Percentiles rank a stretch among this genome's conserved stretches.
Evolutionary conservation across 2,888 invertebrate species (phyloP).

Genomic region (Drosophila pegasa): DNA sequence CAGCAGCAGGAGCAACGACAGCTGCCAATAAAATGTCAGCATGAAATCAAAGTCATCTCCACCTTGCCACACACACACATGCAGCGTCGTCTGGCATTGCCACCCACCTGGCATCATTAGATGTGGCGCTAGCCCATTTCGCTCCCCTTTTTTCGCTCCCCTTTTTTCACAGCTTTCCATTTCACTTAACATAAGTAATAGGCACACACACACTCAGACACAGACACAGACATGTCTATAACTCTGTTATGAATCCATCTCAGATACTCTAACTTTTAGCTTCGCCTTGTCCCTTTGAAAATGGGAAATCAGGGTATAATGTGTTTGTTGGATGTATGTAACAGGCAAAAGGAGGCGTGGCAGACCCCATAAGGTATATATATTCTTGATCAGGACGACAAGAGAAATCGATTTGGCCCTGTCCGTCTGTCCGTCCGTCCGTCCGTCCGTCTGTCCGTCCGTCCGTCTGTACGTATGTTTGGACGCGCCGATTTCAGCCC

Average conservation of each 20-base stretch:
- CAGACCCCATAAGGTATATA: too few relatives aligned
- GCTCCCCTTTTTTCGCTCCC: conserved; percentile 20
- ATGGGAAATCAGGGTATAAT: too few relatives aligned
- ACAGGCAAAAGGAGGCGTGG: too few relatives aligned
- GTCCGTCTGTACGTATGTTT: too few relatives aligned
- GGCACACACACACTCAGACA: conserved; percentile 3
- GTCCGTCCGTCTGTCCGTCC: too few relatives aligned
- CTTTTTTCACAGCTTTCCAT: conserved; percentile 67
- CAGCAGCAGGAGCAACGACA: conserved; percentile 32
- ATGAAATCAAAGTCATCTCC: conserved; percentile 44
- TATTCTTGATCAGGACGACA: too few relatives aligned
- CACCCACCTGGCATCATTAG: conserved; percentile 24
- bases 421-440: too few relatives aligned
- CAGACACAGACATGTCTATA: not conserved
- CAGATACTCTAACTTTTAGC: too few relatives aligned
- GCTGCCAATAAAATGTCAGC: conserved; percentile 66
- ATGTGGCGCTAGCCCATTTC: conserved; percentile 26
- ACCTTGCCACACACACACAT: not conserved
- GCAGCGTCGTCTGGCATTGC: not conserved
- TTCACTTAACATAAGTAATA: conserved; percentile 62
- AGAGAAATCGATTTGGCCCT: too few relatives aligned
- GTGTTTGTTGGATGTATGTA: too few relatives aligned
- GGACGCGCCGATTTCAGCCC: too few relatives aligned
- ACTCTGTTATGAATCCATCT: not conserved
- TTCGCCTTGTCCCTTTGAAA: too few relatives aligned